Conservation (phyloP, 2,113 vertebrate species). For the Trogon melanurus region DNA sequence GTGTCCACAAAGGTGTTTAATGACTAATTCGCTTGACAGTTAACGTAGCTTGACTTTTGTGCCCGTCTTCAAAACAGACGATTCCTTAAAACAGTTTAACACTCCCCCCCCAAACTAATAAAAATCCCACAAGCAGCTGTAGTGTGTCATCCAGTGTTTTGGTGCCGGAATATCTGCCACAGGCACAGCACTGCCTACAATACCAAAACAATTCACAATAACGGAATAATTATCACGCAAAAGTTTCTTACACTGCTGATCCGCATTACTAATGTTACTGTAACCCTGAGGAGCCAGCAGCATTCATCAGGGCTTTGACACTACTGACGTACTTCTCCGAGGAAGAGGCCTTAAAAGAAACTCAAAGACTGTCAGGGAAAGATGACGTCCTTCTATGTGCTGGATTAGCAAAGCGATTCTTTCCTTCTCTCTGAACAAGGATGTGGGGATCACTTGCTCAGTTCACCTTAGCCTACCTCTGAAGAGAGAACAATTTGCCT, state of each 20-base stretch:
- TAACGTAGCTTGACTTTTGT: background rate
- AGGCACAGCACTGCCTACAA: background rate
- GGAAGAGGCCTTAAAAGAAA: background rate
- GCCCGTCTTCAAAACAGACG: background rate
- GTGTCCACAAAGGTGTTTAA: conserved; percentile 20
- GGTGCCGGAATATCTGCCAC: background rate
- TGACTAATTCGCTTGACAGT: conserved; percentile 37
- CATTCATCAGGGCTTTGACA: background rate
- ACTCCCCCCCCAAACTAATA: background rate
- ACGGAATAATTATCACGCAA: background rate
- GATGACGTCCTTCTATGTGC: accelerated
- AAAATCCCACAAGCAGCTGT: background rate
- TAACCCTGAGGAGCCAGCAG: background rate
- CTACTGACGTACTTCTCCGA: background rate
- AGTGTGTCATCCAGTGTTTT: background rate
- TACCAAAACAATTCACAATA: background rate
- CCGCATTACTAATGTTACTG: background rate
- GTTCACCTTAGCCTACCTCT: background rate
- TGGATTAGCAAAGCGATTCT: background rate
- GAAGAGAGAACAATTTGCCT: background rate
- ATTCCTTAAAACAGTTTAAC: background rate
- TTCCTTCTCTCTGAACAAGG: background rate
- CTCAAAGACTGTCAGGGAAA: background rate
- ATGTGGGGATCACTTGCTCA: background rate
- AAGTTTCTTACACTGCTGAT: background rate